Evolutionary conservation across 92 coral and sea anemone species (phyloP), one percentile per base, ranked within the genome.

Genomic region (Pocillopora grandis): DNA sequence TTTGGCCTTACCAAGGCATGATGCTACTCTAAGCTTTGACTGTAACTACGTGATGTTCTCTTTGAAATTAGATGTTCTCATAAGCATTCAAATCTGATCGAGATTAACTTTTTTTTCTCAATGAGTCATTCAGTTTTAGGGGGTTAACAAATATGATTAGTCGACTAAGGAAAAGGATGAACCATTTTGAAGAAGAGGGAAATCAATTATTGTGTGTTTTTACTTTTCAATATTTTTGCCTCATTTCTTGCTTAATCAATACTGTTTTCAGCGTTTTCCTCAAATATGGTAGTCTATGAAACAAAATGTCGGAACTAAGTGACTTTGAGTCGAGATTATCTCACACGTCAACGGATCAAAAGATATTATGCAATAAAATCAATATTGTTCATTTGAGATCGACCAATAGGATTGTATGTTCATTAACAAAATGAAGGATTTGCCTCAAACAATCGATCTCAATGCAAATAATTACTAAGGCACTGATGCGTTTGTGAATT

Each of bases 301-400:
- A 68, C 9, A 68, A 13, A 4, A 5, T 68, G 15, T 58, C 85
- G 77, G 85, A 70, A 58, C 73, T 42, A 80, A 80, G 33, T 35
- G 72, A 80, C 60, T 80, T 37, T 80, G 66, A 59, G 17, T 80
- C 69, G 19, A 12, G 52, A 69, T 69, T 14, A 69, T 35, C 74
- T 36, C 21, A 37, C 36, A 70, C 18, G 15, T 59, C 62, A 59
- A 59, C 62, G 4, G 75, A 35, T 37, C 55, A 14, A 70, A 70
- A 37, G 12, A 70, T 1, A 33, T 14, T 12, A 35, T 12, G 35
- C 35, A 17, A 42, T 17, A 31, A 31, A 23, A 5, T 9, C 23
- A 70, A 33, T 5, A 70, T 37, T 55, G 33, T 10, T 35, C 36
- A 33, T 12, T 70, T 17, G 17, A 2, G 15, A 33, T 70, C 57